A percentile compares a stretch with the other conserved stretches of the same genome.
Conservation (phyloP, 2,113 vertebrate genomes). For the Osmerus eperlanus region DNA sequence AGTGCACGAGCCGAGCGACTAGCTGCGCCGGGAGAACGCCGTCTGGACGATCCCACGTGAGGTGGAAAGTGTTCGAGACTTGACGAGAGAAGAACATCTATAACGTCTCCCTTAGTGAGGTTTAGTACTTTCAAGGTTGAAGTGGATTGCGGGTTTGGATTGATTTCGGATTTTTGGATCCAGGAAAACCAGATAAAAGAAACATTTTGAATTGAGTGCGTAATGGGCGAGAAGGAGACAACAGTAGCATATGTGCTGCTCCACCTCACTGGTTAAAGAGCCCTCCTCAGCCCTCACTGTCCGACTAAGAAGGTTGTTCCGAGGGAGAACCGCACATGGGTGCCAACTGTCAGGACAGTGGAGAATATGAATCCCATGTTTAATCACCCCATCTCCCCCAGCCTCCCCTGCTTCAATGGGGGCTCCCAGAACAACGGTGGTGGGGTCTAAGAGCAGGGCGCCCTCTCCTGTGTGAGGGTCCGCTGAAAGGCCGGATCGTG, state of each 20-base stretch:
- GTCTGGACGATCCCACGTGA: neutral
- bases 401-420: slow-evolving; percentile 27
- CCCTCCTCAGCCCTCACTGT: neutral
- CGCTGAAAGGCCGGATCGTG: slow-evolving; percentile 33
- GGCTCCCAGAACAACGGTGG: slow-evolving; percentile 16
- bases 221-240: no score
- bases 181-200: no score
- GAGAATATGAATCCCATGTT: neutral
- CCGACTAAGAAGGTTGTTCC: neutral
- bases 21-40: neutral
- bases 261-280: no score
- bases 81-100: neutral
- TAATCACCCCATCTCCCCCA: neutral
- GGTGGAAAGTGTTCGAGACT: neutral
- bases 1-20: neutral
- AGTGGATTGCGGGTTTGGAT: no score
- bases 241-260: no score
- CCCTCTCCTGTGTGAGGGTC: slow-evolving; percentile 6
- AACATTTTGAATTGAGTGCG: no score
- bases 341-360: neutral
- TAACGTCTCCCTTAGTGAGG: neutral
- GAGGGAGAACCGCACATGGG: neutral
- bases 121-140: no score
- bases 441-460: slow-evolving; percentile 20
- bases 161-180: no score